A percentile compares a stretch with the other conserved stretches of the same genome.
Evolutionary conservation across 2,113 vertebrate genomes (phyloP).

Genomic region (Chionis minor): DNA sequence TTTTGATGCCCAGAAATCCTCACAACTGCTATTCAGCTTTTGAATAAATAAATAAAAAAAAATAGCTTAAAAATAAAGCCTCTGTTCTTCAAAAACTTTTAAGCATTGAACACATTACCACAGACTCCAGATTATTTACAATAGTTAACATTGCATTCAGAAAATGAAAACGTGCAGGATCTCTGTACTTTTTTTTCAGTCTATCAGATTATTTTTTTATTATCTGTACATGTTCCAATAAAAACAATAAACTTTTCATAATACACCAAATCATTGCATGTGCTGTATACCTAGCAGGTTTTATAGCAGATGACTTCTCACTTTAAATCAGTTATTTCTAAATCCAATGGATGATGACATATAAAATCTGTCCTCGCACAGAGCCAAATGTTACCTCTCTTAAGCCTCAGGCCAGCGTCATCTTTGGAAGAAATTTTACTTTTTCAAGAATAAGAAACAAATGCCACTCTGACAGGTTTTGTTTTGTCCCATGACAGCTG

Average conservation of each 20-base stretch:
- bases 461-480: not conserved
- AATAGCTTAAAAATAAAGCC: not conserved
- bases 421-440: not conserved
- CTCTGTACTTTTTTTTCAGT: not conserved
- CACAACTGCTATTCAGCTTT: not conserved
- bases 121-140: not conserved
- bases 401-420: not conserved
- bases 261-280: not conserved
- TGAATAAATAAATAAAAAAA: not conserved
- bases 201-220: not conserved
- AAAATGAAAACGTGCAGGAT: not conserved
- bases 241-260: not conserved
- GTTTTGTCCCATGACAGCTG: not conserved
- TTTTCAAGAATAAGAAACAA: slow-evolving; percentile 11
- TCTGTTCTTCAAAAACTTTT: not conserved
- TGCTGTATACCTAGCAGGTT: not conserved
- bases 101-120: not conserved
- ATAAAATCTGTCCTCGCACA: not conserved
- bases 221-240: not conserved
- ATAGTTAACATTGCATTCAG: not conserved
- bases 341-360: not conserved
- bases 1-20: not conserved
- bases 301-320: not conserved
- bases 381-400: slow-evolving; percentile 11
- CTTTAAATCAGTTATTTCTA: slow-evolving; percentile 2